phyloP scores from a whole-genome alignment of 2,888 invertebrate genomes.

The Scrobipalpa atriplicella region DNA sequence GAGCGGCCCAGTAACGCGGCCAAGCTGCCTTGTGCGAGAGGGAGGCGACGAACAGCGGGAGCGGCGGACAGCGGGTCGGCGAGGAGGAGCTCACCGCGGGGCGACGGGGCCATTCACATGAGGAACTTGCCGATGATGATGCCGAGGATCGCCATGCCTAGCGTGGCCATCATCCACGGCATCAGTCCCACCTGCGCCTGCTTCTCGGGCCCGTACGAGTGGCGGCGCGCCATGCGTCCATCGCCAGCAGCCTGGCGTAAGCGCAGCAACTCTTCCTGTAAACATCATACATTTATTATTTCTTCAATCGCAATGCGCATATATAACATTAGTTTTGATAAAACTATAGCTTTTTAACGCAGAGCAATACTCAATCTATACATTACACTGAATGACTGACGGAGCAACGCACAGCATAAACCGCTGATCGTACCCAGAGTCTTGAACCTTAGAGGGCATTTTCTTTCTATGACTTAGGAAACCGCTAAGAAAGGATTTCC shows the following conservation, averaged over 20 bases:
- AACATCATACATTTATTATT: constrained; percentile 19
- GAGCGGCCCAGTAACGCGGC: constrained; percentile 30
- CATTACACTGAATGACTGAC: too few relatives aligned
- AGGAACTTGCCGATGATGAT: constrained; percentile 91
- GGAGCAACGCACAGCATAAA: too few relatives aligned
- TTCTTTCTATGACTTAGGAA: too few relatives aligned
- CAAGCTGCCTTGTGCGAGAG: constrained; percentile 56
- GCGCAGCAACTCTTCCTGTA: constrained; percentile 85
- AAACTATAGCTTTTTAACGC: too few relatives aligned
- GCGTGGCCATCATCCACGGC: constrained; percentile 85
- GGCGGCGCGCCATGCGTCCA: constrained; percentile 64
- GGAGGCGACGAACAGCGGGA: constrained; percentile 53
- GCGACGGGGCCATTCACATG: constrained; percentile 84
- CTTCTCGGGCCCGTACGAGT: constrained; percentile 81
- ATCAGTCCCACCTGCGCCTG: constrained; percentile 81
- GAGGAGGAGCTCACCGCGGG: constrained; percentile 60
- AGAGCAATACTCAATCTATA: too few relatives aligned
- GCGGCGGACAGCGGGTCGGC: constrained; percentile 63
- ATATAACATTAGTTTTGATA: too few relatives aligned
- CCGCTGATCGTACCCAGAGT: too few relatives aligned
- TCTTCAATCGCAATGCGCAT: too few relatives aligned
- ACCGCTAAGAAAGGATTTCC: too few relatives aligned
- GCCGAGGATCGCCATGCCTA: constrained; percentile 88
- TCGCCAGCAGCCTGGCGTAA: constrained; percentile 76
- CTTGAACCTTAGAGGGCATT: too few relatives aligned